Evolutionary conservation across 2,113 vertebrate genomes (phyloP), one percentile per base, ranked within the genome.

Genomic region (Eolophus roseicapilla): DNA sequence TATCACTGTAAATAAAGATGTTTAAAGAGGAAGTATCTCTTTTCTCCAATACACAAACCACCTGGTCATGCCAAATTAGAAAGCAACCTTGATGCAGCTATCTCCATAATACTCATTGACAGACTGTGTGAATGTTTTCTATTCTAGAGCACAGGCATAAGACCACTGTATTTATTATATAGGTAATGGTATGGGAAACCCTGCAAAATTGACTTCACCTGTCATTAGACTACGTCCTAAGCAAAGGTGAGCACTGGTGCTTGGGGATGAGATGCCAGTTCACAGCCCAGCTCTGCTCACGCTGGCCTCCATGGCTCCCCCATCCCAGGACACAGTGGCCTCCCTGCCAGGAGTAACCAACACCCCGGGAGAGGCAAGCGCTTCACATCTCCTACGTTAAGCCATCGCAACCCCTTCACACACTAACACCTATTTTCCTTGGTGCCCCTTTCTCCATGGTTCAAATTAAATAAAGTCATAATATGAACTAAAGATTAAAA

Each of bases 151-250:
- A 41, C 35, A 65, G 31, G 67, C 65, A 6, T 17, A 37, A 17
- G 31, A 37, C 50, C 11, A 6, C 13, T 68, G 81, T 31, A 46
- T 41, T n/a, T 27, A 63, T 41, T 20, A 41, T 41, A 52, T 10
- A 27, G 3, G 28, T 8, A 35, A 41, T 1, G 4, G 20, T 14
- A 35, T 2, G 4, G 28, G 19, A 63, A 41, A 20, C 10, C n/a
- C 55, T 41, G 20, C 41, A 55, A 70, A 63, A 41, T 4, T 20
- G 5, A 68, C 44, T 64, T 24, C 46, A 17, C 47, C 13, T 1
- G 0, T 52, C 0, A 0, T 19, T 19, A 24, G 5, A 1, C 8
- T 3, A 39, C 24, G 15, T 7, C 43, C 17, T 2, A 37, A 28
- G 25, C 35, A 43, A 43, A 25, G 49, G 20, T 14, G 8, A 50